Percentiles rank a stretch among this genome's conserved stretches.
These are phyloP conservation scores for Lacanobia wlatinum DNA, from an alignment of 2,888 invertebrate genomes.

Conservation along the genomic window DNA sequence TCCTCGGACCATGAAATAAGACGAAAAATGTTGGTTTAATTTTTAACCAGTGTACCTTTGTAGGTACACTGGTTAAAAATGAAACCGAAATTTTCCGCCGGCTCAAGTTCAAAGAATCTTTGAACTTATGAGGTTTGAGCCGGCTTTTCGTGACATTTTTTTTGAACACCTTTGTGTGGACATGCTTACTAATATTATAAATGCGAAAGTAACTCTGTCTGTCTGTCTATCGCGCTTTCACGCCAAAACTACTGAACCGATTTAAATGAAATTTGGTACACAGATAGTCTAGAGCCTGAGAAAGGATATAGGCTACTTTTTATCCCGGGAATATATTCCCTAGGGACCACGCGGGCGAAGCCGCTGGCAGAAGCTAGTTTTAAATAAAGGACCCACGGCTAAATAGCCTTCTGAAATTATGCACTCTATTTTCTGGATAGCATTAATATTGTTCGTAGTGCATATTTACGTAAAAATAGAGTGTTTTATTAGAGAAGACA, in stretches of 20 bases:
- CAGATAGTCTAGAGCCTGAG: too few relatives aligned
- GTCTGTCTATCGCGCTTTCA: too few relatives aligned
- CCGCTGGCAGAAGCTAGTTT: too few relatives aligned
- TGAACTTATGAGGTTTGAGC: conserved; percentile 28
- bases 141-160: conserved; percentile 4
- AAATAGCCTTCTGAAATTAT: conserved; percentile 3
- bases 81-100: too few relatives aligned
- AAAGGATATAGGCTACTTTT: too few relatives aligned
- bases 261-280: too few relatives aligned
- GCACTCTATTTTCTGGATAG: not conserved
- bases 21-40: not conserved
- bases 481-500: not conserved
- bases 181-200: too few relatives aligned
- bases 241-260: too few relatives aligned
- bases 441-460: not conserved
- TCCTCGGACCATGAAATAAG: not conserved
- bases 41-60: conserved; percentile 11
- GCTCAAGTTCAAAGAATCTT: conserved; percentile 42
- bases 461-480: conserved; percentile 25
- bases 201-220: too few relatives aligned
- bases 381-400: conserved; percentile 1
- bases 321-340: too few relatives aligned
- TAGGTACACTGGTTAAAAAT: too few relatives aligned
- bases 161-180: conserved; percentile 23
- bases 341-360: too few relatives aligned